phyloP scores from a whole-genome alignment of 2,888 invertebrate species.

The Agrotis exclamationis region DNA sequence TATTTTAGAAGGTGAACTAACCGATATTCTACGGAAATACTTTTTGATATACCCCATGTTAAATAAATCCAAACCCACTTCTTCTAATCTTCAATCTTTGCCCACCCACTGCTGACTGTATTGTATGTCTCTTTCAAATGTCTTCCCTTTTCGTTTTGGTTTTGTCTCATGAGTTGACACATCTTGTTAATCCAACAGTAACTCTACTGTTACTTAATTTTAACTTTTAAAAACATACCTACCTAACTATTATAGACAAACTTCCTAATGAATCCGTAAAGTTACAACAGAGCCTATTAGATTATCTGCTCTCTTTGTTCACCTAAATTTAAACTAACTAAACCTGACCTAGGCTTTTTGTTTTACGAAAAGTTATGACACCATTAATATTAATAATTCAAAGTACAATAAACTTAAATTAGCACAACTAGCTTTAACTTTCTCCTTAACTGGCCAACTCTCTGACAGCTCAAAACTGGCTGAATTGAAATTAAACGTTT shows the following conservation, averaged over 20 bases:
- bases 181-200: too few species aligned
- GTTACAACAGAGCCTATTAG: neutral
- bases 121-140: too few species aligned
- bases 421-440: neutral
- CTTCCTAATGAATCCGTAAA: neutral
- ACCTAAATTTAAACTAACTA: slow-evolving; percentile 9
- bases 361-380: neutral
- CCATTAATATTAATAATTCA: neutral
- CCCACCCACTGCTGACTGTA: too few species aligned
- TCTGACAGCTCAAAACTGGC: neutral
- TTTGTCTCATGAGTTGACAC: too few species aligned
- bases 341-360: neutral
- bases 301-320: neutral
- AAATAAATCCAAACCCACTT: neutral
- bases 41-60: neutral
- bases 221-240: too few species aligned
- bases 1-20: slow-evolving; percentile 18
- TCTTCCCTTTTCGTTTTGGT: too few species aligned
- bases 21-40: neutral
- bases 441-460: neutral
- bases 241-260: neutral
- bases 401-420: neutral
- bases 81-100: too few species aligned
- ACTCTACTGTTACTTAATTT: neutral
- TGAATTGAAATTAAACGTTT: slow-evolving; percentile 2